Percentiles rank a stretch among this genome's conserved stretches.
Conservation (phyloP, 1,140 invertebrate genomes). For the Dufourea novaeangliae region DNA sequence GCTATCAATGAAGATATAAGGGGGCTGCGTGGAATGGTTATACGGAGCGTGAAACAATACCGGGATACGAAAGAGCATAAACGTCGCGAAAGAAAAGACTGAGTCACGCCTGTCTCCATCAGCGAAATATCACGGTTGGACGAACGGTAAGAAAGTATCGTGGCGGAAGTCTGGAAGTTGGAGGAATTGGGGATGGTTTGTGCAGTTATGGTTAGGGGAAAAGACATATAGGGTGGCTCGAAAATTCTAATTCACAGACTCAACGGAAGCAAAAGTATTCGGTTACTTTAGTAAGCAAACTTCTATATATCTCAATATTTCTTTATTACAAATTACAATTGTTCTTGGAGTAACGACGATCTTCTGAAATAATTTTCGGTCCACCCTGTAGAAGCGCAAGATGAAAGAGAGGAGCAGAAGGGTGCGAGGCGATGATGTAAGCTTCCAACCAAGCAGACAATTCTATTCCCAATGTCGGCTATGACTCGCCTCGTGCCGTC, state of each 20-base stretch:
- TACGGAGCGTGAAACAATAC: neutral
- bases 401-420: neutral
- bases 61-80: neutral
- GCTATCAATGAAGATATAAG: too few species aligned
- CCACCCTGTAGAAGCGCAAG: neutral
- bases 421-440: conserved; percentile 46
- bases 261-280: too few species aligned
- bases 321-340: too few species aligned
- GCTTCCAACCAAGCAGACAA: conserved; percentile 58
- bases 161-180: conserved; percentile 1
- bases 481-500: conserved; percentile 43
- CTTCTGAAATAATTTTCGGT: neutral
- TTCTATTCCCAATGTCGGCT: conserved; percentile 48
- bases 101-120: conserved; percentile 9
- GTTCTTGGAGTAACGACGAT: too few species aligned
- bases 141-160: conserved; percentile 1
- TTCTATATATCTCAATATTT: too few species aligned
- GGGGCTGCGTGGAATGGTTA: neutral
- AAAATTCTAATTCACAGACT: neutral
- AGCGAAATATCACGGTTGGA: conserved; percentile 8
- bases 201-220: neutral
- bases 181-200: neutral
- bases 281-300: too few species aligned
- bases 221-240: neutral
- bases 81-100: neutral